Base-by-base conservation (phyloP, 2,797 vertebrate genomes). In the Vultur gryphus region DNA sequence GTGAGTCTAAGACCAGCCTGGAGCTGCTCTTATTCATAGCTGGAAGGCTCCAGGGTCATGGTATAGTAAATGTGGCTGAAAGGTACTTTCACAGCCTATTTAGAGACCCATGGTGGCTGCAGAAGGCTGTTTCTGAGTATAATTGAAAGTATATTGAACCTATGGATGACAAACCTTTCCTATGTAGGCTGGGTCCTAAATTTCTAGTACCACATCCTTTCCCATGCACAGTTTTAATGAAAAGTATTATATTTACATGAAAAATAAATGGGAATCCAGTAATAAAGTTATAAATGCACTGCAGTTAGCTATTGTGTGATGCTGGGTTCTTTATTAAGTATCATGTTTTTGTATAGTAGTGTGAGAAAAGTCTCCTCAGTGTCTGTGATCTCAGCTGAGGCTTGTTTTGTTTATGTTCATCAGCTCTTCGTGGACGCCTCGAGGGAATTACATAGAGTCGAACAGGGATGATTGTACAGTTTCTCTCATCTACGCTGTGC, bases 401-500 rank as follows among this genome's bases (percentile, higher is more conserved):
- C 65, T 83, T 89, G 15, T 92, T 92, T 87, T 96, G 52, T 73
- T 97, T 94, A 28, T 97, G 43, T 94, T 95, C 93, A 54, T 77
- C 97, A 99, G 99, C 92, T 99, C 99, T 49, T 98, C 99, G 1
- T 99, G 99, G 99, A 95, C 98, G 2, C 99, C 99, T 76, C 99
- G 98, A 95, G 99, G 99, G 93, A 99, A 98, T 95, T 99, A 99
- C 87, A 98, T 99, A 54, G 99, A 99, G 95, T 99, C 99, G 7
- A 99, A 99, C 97, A 98, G 99, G 59, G 99, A 99, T 49, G 99
- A 99, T 48, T 99, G 99, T 95, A 99, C 99, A 0, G 99, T 99
- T 41, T 99, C 99, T n/a, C 98, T 99, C 92, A 99, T 99, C 97
- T 99, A 99, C 0, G 99, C 99, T 1, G 99, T 99, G 69, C 99